Evolutionary conservation across 2,113 vertebrate genomes (phyloP).

Genomic region (Aythya baeri): DNA sequence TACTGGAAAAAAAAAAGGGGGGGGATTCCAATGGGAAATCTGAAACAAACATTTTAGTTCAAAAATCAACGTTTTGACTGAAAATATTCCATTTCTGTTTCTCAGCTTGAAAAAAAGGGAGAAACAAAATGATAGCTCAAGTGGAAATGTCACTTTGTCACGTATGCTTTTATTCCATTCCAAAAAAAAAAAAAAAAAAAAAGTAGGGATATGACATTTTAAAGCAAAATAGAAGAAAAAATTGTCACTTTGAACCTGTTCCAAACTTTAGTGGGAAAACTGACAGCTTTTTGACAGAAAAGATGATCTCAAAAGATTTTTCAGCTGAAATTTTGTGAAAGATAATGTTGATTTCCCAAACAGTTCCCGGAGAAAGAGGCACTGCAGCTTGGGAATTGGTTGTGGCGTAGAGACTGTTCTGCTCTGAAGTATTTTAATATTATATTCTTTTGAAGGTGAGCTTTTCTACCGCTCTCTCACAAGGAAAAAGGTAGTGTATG

Average conservation of each 20-base stretch:
- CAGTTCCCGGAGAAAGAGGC: not conserved
- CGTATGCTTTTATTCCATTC: not conserved
- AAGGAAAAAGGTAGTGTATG: not conserved
- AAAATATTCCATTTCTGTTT: constrained; percentile 37
- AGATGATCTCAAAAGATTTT: constrained; percentile 16
- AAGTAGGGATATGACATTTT: constrained; percentile 8
- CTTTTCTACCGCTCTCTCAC: not conserved
- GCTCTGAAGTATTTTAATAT: not conserved
- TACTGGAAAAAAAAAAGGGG: not conserved
- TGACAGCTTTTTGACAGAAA: constrained; percentile 51
- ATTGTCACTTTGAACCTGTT: constrained; percentile 17
- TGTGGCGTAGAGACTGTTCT: not conserved
- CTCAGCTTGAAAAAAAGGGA: not conserved
- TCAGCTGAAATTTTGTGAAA: constrained; percentile 30
- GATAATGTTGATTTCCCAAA: not conserved
- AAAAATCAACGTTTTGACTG: constrained; percentile 12
- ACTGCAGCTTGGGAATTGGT: not conserved
- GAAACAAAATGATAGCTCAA: constrained; percentile 23
- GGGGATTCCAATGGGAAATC: not conserved
- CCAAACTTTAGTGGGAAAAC: constrained; percentile 46
- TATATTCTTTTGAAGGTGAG: not conserved
- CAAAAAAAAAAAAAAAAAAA: not conserved
- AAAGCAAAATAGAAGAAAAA: constrained; percentile 46
- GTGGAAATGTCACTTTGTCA: constrained; percentile 23
- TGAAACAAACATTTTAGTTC: constrained; percentile 12